Evolutionary conservation across 2,113 vertebrate species (phyloP).

Genomic region (Elanoides forficatus): DNA sequence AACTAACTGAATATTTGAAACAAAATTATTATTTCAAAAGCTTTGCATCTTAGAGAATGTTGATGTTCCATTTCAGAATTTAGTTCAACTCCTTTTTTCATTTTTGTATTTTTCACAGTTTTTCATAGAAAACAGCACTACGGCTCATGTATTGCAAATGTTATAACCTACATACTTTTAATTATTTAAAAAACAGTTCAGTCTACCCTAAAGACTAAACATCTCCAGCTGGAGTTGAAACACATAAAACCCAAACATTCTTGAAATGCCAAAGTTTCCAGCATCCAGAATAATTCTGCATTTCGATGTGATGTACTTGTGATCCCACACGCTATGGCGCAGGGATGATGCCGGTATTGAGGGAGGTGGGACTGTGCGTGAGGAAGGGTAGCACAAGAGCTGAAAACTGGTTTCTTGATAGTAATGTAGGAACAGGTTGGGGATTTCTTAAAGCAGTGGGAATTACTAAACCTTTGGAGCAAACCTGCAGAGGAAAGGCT

Average conservation of each 20-base stretch:
- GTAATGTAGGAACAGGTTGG: accelerated
- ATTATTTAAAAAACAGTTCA: background rate
- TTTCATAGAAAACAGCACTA: background rate
- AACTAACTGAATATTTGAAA: background rate
- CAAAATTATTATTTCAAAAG: background rate
- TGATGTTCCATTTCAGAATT: background rate
- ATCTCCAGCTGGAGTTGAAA: background rate
- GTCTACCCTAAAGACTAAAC: background rate
- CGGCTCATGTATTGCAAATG: accelerated
- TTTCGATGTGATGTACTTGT: accelerated
- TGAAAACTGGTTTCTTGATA: background rate
- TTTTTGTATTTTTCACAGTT: background rate
- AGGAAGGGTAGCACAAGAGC: background rate
- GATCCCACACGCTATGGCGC: background rate
- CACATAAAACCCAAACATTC: background rate
- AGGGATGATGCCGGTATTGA: background rate
- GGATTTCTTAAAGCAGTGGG: accelerated
- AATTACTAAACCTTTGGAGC: background rate
- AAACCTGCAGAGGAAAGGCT: background rate
- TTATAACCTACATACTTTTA: background rate
- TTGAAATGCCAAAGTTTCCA: no score
- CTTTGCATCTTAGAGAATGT: background rate
- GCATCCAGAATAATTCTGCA: accelerated
- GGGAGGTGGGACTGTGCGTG: background rate
- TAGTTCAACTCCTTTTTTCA: background rate